Evolutionary conservation across 2,888 invertebrate species (phyloP).

Genomic region (Maniola hyperantus): DNA sequence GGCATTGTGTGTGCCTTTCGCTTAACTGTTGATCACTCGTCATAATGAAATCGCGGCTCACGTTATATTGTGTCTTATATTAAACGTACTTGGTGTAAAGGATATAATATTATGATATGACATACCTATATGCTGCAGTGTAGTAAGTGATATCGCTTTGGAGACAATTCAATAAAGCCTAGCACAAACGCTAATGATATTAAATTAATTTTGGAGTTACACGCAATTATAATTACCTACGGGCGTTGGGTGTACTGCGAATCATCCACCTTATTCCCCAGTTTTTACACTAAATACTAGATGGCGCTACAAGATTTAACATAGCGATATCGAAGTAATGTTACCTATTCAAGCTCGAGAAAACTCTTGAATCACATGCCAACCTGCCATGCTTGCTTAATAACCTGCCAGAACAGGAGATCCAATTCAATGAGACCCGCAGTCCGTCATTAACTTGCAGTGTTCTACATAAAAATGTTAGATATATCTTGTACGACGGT

Average conservation of each 20-base stretch:
- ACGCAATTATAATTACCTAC: neutral
- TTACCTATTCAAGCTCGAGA: too few relatives aligned
- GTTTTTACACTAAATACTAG: neutral
- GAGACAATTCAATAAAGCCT: neutral
- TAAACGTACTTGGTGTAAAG: neutral
- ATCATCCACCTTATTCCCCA: neutral
- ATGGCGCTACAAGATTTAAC: neutral
- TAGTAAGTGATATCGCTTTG: neutral
- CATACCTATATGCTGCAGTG: neutral
- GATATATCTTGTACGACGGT: too few relatives aligned
- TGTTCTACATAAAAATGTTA: too few relatives aligned
- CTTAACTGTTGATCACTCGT: slow-evolving; percentile 33
- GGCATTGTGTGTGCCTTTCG: slow-evolving; percentile 44
- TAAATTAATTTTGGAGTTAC: neutral
- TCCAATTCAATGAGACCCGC: too few relatives aligned
- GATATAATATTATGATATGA: neutral
- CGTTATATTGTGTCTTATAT: neutral
- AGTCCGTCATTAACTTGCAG: too few relatives aligned
- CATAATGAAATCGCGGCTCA: slow-evolving; percentile 24
- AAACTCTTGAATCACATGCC: too few relatives aligned
- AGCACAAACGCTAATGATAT: neutral
- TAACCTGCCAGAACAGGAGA: too few relatives aligned
- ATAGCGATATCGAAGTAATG: neutral
- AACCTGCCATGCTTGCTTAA: too few relatives aligned
- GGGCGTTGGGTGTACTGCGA: too few relatives aligned